Base-by-base conservation (phyloP, 2,888 invertebrate species). In the Nomada hirtipes region DNA sequence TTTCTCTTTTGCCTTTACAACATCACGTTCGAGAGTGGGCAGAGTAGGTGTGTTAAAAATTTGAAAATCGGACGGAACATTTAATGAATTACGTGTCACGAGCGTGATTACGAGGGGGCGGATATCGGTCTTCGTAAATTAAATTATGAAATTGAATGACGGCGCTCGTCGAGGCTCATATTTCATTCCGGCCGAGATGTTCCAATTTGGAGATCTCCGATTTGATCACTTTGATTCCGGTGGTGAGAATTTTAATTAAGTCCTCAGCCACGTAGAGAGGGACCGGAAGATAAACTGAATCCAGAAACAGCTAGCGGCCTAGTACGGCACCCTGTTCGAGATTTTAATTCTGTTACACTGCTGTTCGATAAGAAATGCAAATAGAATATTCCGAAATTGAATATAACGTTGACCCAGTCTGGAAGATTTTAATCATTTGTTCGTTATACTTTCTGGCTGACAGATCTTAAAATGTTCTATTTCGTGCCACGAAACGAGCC, bases 241-340 rank as follows among this genome's bases (percentile, higher is more conserved):
- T 50, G 65, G 69, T 67, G 82, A 70, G 80, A 80, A 87, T 86
- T 86, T 87, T 87, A 86, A 86, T 86, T 79, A 85, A 85, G 47
- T 76, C 70, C 26, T 20, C 73, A 23, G 2, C n/a, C 65, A 52
- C 52, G 60, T 11, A 11, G 68, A 10, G 9, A 11, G 26, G 0
- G 20, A 20, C 64, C 13, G 53, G 44, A 60, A 63, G 47, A 65
- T 76, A 87, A 82, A 86, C 59, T 71, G 59, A 64, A 64, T 76
- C 68, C 47, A 13, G 26, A 57, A 59, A 59, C 61, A 29, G 23
- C 15, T 29, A 13, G 18, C 20, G 3, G 65, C 70, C 57, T 53
- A 42, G 64, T 53, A 59, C n/a, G 50, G 23, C 55, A 55, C 23
- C 29, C 61, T 55, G 57, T 64, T 63, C 55, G 11, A 10, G 44